Conservation (phyloP, 2,113 vertebrate species). For the Pagrus major region DNA sequence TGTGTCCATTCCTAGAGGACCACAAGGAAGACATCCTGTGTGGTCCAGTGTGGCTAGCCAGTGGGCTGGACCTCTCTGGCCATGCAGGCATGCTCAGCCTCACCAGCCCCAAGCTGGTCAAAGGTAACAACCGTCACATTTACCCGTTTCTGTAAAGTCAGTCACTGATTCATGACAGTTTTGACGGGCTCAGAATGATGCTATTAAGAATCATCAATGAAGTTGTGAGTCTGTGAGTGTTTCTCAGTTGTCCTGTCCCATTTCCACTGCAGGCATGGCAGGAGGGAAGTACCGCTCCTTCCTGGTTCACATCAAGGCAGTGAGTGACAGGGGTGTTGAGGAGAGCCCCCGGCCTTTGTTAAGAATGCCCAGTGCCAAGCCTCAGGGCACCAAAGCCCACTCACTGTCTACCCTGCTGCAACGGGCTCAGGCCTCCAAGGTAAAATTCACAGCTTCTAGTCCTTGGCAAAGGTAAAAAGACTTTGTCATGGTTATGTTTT, state of each 20-base stretch:
- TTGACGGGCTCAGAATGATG: not conserved
- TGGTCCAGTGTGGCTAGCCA: conserved; percentile 97
- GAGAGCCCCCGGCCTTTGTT: conserved; percentile 92
- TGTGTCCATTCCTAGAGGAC: conserved; percentile 96
- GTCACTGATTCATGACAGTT: not conserved
- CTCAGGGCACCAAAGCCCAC: conserved; percentile 91
- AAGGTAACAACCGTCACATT: conserved; percentile 85
- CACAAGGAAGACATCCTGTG: conserved; percentile 99
- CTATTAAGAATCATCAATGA: not conserved
- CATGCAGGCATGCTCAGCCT: conserved; percentile 98
- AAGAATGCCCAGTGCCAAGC: conserved; percentile 93
- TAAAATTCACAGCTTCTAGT: conserved; percentile 60
- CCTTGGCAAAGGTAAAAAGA: too few species aligned
- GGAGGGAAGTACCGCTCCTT: conserved; percentile 99
- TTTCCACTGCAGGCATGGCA: conserved; percentile 89
- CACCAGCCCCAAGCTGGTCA: conserved; percentile 98
- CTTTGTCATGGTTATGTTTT: too few species aligned
- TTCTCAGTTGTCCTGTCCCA: not conserved
- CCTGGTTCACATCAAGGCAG: conserved; percentile 97
- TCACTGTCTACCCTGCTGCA: conserved; percentile 95
- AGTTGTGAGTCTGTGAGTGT: not conserved
- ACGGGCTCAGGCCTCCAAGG: conserved; percentile 97
- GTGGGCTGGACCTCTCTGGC: conserved; percentile 96
- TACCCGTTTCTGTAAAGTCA: not conserved
- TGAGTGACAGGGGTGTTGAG: conserved; percentile 92